Conservation (phyloP, 1,140 invertebrate species). For the Steinernema feltiae region DNA sequence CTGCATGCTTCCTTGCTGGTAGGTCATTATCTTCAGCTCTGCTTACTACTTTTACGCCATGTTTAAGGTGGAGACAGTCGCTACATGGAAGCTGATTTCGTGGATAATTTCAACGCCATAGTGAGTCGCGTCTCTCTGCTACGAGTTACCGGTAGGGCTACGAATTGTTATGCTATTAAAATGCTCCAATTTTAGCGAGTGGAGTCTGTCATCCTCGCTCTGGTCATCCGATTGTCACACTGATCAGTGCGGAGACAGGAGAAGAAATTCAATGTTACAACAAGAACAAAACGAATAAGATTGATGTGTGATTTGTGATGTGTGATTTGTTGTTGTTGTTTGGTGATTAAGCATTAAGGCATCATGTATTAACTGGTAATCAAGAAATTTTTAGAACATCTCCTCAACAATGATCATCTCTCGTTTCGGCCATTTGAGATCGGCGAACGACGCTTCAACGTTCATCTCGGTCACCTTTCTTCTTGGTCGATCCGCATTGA, state of each 20-base stretch:
- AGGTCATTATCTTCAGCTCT: neutral
- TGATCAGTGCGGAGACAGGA: neutral
- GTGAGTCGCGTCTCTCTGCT: neutral
- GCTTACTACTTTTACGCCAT: neutral
- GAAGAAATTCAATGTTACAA: neutral
- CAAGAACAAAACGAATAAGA: conserved; percentile 4
- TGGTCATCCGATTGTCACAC: conserved; percentile 4
- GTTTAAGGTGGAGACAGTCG: neutral
- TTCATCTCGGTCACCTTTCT: no score
- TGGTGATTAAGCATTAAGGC: no score
- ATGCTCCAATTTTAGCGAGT: neutral
- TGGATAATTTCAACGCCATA: neutral
- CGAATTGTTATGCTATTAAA: neutral
- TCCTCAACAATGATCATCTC: no score
- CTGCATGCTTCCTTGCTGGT: neutral
- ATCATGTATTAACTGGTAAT: no score
- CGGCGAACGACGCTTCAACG: no score
- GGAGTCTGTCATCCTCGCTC: neutral
- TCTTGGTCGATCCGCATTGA: no score
- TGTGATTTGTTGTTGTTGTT: no score
- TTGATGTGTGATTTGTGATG: no score
- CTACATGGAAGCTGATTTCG: conserved; percentile 2
- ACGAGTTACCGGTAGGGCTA: neutral
- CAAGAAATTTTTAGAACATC: no score
- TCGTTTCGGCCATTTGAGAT: no score